Evolutionary conservation across 2,888 invertebrate species (phyloP), one percentile per base, ranked within the genome.

Genomic region (Caenorhabditis sp.): DNA sequence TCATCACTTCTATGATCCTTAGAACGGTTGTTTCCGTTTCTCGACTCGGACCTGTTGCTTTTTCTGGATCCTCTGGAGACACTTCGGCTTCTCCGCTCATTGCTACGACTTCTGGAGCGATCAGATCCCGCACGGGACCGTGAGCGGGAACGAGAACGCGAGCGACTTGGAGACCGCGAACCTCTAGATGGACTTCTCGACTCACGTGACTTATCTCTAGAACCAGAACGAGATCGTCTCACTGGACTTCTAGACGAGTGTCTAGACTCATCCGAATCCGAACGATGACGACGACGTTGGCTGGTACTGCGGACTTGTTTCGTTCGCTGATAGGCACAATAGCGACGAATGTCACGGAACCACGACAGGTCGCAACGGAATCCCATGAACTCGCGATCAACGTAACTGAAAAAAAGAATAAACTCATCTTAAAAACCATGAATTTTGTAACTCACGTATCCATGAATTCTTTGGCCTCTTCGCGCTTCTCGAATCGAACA

Each of bases 321-420:
- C n/a, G 77, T 22, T 0, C 65, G 55, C 11, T 82, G 72, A 18
- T 79, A 82, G 37, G 82, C 82, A 44, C 67, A 65, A 47, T 84
- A 90, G 1, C 90, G 87, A 20, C 90, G 89, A 32, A 90, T 89
- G 56, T 90, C 90, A 15, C 87, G 85, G 87, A 89, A 90, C 89
- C 90, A 90, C 4, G 85, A 83, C n/a, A 90, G 55, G 9, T 90
- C 85, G 32, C 89, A 88, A 3, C 82, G 78, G 62, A 76, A 74
- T 20, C 89, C 90, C 76, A 90, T 71, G 24, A 90, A 72, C 20
- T 88, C 85, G 2, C 82, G 82, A 9, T 89, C 86, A 2, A 68
- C 24, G 55, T 86, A 90, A 53, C 90, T 90, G 37, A 68, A 89
- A 78, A 32, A 20, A 9, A 13, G 6, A 13, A 40, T 40, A 13